Evolutionary conservation across 2,888 invertebrate species (phyloP), one percentile per base, ranked within the genome.

Genomic region (Spicauda simplicius): DNA sequence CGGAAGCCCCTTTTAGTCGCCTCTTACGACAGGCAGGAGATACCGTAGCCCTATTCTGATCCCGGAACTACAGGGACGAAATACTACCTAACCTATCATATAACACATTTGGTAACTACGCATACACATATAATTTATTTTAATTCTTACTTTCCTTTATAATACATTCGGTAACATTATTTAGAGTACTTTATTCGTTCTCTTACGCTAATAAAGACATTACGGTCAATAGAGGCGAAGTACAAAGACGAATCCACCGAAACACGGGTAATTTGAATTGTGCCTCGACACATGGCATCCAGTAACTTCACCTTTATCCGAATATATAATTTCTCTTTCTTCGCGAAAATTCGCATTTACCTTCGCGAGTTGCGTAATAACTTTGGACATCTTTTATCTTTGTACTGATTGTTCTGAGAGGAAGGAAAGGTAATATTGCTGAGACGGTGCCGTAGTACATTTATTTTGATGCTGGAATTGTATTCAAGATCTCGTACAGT

Each of bases 231-330:
- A 72, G 64, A 74, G 7, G 30, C 6, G 59, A 68, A 63, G 70
- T 69, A 72, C 67, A 67, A 64, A 72, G 59, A 66, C 69, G 64
- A 55, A 63, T 68, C 69, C 68, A 52, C 64, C 56, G 71, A 68
- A 59, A 69, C 69, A 67, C 70, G 65, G 70, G 69, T 71, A 70
- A 72, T 74, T 74, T 71, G 69, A 71, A 70, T 68, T 54, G 54
- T 65, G 56, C 48, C 61, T 30, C 48, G 14, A 48, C 30, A 55
- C 30, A 54, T 56, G 19, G 25, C 48, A 56, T 45, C 16, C 19
- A 48, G 37, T 53, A 14, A 53, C 61, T 61, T 53, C 37, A 1
- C 45, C n/a, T 33, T 41, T 57, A 37, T 10, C 18, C 33, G 61
- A 53, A 53, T 53, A 61, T 61, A 52, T 53, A 61, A 61, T 61